These are phyloP conservation scores for Pionites leucogaster DNA, from an alignment of 2,113 vertebrate species.

Conservation along the genomic window DNA sequence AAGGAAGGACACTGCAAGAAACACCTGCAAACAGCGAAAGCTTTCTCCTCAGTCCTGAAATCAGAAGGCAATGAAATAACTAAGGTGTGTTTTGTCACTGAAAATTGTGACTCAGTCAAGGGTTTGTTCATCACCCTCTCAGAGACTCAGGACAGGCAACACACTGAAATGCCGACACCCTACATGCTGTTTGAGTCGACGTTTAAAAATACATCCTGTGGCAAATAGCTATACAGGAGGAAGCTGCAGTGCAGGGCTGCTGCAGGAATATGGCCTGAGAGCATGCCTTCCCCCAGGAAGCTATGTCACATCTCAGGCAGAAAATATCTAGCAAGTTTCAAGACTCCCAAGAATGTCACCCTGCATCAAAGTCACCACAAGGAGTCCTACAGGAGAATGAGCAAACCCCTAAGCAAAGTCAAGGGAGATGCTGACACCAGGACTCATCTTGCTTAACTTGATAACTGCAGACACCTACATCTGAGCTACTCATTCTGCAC, in stretches of 20 bases:
- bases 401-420: neutral
- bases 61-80: neutral
- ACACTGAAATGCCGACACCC: neutral
- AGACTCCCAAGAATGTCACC: neutral
- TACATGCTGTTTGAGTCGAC: neutral
- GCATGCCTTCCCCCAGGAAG: neutral
- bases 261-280: neutral
- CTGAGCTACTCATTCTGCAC: slow-evolving; percentile 30
- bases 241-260: neutral
- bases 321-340: neutral
- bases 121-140: neutral
- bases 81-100: neutral
- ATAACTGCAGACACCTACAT: slow-evolving; percentile 46
- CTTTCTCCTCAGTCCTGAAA: neutral
- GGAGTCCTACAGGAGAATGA: neutral
- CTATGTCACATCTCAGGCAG: rapidly evolving
- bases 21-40: neutral
- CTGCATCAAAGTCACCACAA: neutral
- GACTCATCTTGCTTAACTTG: slow-evolving; percentile 43
- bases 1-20: neutral
- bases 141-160: neutral
- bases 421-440: neutral
- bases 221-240: neutral
- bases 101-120: neutral
- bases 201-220: neutral